Evolutionary conservation across 2,888 invertebrate genomes (phyloP).

Genomic region (Harpalus rubripes): DNA sequence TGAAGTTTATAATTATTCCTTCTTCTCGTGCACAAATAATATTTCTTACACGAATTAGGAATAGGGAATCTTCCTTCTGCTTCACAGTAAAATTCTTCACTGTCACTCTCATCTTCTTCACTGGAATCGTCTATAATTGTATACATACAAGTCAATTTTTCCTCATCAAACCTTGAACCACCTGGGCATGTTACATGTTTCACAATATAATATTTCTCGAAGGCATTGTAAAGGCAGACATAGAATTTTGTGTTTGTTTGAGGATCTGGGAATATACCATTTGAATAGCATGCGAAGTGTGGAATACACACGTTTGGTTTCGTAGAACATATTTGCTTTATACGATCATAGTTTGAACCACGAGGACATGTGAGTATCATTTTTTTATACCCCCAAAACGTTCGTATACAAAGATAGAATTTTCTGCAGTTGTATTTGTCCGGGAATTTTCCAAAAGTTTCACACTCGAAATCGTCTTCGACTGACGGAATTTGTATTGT

Average conservation of each 20-base stretch:
- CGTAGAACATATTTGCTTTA: slow-evolving; percentile 71
- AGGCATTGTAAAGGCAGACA: slow-evolving; percentile 78
- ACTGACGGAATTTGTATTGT: not conserved
- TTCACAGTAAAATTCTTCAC: slow-evolving; percentile 73
- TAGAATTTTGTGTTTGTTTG: slow-evolving; percentile 79
- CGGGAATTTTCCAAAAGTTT: slow-evolving; percentile 71
- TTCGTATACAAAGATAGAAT: slow-evolving; percentile 72
- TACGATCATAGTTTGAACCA: slow-evolving; percentile 71
- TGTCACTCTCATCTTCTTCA: slow-evolving; percentile 60
- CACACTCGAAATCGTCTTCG: slow-evolving; percentile 70
- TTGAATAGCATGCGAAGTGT: slow-evolving; percentile 71
- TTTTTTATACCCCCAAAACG: slow-evolving; percentile 69
- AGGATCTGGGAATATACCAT: slow-evolving; percentile 78
- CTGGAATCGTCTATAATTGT: slow-evolving; percentile 9
- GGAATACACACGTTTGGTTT: slow-evolving; percentile 70
- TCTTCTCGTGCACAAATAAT: slow-evolving; percentile 77
- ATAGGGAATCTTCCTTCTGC: slow-evolving; percentile 76
- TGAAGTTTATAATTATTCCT: slow-evolving; percentile 74
- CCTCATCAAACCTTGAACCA: slow-evolving; percentile 76
- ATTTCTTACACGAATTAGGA: slow-evolving; percentile 77
- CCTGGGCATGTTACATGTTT: slow-evolving; percentile 78
- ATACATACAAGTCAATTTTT: slow-evolving; percentile 75
- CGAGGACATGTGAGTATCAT: slow-evolving; percentile 71
- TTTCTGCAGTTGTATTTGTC: slow-evolving; percentile 71
- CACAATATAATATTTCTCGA: slow-evolving; percentile 78